Conservation (phyloP, 2,888 invertebrate species). For the Hypsopygia costalis region DNA sequence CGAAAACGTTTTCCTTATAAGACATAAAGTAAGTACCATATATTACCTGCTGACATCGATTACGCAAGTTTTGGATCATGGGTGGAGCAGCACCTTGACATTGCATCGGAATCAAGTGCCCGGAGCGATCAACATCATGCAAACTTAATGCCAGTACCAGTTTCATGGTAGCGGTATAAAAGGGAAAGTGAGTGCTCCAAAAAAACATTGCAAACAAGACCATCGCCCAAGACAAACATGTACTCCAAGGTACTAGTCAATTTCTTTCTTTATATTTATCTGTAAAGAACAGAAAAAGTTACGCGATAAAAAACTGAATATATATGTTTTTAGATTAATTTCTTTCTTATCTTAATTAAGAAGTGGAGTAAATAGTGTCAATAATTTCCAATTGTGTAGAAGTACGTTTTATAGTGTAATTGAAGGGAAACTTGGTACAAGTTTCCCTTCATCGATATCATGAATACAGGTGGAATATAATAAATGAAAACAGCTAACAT, state of each 20-base stretch:
- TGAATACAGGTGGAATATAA: no score
- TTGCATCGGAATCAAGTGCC: slow-evolving; percentile 55
- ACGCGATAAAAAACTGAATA: no score
- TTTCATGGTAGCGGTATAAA: slow-evolving; percentile 59
- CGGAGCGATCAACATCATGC: slow-evolving; percentile 28
- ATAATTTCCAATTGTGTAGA: no score
- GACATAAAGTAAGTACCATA: slow-evolving; percentile 7
- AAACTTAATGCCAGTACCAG: slow-evolving; percentile 54
- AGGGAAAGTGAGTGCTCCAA: slow-evolving; percentile 60
- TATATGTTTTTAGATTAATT: no score
- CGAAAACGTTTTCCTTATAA: slow-evolving; percentile 25
- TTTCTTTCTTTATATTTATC: slow-evolving; percentile 18
- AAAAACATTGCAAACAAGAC: slow-evolving; percentile 60
- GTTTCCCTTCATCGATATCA: no score
- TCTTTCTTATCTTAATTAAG: no score
- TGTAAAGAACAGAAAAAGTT: no score
- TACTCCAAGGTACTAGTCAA: slow-evolving; percentile 60
- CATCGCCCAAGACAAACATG: slow-evolving; percentile 64
- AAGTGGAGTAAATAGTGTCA: no score
- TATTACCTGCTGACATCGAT: slow-evolving; percentile 11
- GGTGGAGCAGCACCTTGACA: slow-evolving; percentile 57
- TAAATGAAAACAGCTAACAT: no score
- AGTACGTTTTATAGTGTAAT: no score
- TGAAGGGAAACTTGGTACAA: no score
- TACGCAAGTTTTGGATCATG: slow-evolving; percentile 24